Evolutionary conservation across 2,113 vertebrate genomes (phyloP), one percentile per base, ranked within the genome.

Genomic region (Gracilinanus agilis): DNA sequence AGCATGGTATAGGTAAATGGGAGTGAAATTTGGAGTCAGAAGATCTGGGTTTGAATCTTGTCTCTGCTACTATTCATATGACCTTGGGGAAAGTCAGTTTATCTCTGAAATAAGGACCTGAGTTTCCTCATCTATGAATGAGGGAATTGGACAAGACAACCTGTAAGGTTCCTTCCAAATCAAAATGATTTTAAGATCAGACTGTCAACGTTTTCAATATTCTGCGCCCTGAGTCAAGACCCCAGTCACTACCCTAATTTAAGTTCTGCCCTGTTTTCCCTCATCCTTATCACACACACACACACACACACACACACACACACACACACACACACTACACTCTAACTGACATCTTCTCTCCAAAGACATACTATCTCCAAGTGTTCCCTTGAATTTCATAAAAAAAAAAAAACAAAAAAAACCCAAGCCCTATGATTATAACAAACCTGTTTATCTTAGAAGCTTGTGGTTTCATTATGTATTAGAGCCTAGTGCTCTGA

Each of bases 401-500:
- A 90, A 95, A 34, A 34, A 34, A 67, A 67, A 90, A 94, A n/a
- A n/a, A 21, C 29, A 29, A 29, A 10, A 61, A 67, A 67, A 90
- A 94, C 89, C 92, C 90, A 97, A 98, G 93, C 49, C 49, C 94
- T 94, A 88, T 97, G 98, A 97, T 98, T 96, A 98, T 97, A 98
- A 98, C 98, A 98, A 98, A 98, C 97, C 98, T 98, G 96, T 98
- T 98, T 98, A 98, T 98, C 97, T 97, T 94, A 90, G 96, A 98
- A 98, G 96, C 96, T 98, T 95, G 83, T 97, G 98, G 97, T 98
- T 98, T 98, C 95, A 98, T 98, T 96, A 95, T 98, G 97, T 96
- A 99, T 98, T 98, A 97, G 94, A 97, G 96, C 96, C 97, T 3
- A 23, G 95, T n/a, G 0, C 97, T 98, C 97, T 98, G 97, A 98